Evolutionary conservation across 2,888 invertebrate species (phyloP), one percentile per base, ranked within the genome.

Genomic region (Netelia fuscicornis): DNA sequence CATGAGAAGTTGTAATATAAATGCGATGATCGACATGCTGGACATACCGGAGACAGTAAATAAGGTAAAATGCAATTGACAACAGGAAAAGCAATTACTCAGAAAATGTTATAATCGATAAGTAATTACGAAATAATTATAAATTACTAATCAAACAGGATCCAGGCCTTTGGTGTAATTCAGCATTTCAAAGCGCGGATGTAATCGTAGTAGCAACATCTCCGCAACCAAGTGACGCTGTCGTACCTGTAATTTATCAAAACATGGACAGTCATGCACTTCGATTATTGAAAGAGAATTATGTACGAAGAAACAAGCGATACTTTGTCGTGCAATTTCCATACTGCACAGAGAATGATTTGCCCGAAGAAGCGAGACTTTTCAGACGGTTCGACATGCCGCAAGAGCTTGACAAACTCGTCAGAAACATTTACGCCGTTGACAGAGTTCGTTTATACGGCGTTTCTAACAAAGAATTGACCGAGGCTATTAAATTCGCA

Each of bases 1-100:
- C 74, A 87, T 94, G 74, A 90, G 90, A 84, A 87, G 87, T 67
- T 93, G 92, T 64, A 89, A 91, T 70, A 89, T 94, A 42, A 89
- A 92, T 80, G 92, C 92, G 2, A 91, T 93, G 89, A 90, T 94
- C 54, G 93, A 94, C 85, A 88, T 88, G 58, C 87, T 92, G 70
- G 92, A 93, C 77, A 90, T 92, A 68, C 87, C 91, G 13, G 90
- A 91, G 76, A 90, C 90, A 64, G 81, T 78, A 52, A 87, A 89
- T 30, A 92, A 93, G 89, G 94, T 93, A 87, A 78, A 65, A n/a
- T 52, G 64, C 56, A 20, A 23, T 25, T 48, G 20, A 17, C 30
- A n/a, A 20, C 20, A 20, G 20, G 20, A 20, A 20, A 20, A 20
- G 1, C 0, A 20, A 20, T 20, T 20, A 20, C 20, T 20, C 20